Conservation (phyloP, 2,113 vertebrate species). For the Meleagris gallopavo region DNA sequence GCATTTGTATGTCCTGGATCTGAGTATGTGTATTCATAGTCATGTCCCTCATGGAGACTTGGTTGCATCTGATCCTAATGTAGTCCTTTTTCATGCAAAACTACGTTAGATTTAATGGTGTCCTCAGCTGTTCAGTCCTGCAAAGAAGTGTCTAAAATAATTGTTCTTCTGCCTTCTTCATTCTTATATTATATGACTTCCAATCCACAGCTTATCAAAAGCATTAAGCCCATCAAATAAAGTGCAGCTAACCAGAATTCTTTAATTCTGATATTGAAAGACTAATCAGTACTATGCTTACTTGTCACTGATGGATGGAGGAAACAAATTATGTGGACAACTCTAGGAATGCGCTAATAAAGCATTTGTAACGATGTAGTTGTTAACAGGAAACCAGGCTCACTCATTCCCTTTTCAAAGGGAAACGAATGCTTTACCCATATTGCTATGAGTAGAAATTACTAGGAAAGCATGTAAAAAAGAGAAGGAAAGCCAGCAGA, state of each 20-base stretch:
- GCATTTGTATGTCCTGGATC: slow-evolving; percentile 33
- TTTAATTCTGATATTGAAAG: not conserved
- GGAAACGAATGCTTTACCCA: not conserved
- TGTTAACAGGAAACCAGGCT: not conserved
- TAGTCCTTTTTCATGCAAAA: not conserved
- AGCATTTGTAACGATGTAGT: not conserved
- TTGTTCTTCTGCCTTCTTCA: not conserved
- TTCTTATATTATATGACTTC: not conserved
- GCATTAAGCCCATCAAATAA: not conserved
- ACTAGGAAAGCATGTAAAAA: not conserved
- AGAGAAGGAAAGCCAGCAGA: not conserved
- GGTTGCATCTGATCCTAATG: not conserved
- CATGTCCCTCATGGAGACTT: not conserved
- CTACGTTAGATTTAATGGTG: not conserved
- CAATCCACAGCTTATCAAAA: not conserved
- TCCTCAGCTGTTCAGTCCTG: not conserved
- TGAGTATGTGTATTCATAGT: not conserved
- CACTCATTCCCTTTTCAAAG: not conserved
- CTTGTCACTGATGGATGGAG: not conserved
- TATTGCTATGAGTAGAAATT: not conserved
- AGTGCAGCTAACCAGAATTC: not conserved
- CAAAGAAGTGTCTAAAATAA: not conserved
- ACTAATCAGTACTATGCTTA: not conserved
- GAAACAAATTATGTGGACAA: not conserved
- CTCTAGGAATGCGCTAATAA: not conserved